Evolutionary conservation across 2,113 vertebrate genomes (phyloP).

Genomic region (Verasper variegatus): DNA sequence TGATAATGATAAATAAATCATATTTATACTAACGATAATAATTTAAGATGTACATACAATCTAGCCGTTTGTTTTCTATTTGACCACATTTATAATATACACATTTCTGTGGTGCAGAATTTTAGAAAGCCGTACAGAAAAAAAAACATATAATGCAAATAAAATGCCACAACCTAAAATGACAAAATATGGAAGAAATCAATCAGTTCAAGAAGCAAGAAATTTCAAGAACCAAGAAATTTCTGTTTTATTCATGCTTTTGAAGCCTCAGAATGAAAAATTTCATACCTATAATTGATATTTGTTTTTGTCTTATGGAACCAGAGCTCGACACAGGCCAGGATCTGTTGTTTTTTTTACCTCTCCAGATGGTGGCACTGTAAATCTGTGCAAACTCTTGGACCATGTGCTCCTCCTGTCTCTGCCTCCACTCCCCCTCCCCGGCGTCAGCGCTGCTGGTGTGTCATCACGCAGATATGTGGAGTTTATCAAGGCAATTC

Average conservation of each 20-base stretch:
- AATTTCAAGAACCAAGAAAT: background rate
- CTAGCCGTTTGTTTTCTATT: too few species aligned
- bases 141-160: too few species aligned
- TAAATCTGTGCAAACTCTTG: constrained; percentile 18
- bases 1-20: too few species aligned
- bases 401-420: constrained; percentile 42
- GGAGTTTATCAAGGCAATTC: constrained; percentile 83
- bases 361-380: constrained; percentile 65
- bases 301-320: background rate
- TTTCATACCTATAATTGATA: background rate
- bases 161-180: too few species aligned
- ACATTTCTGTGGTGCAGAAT: too few species aligned
- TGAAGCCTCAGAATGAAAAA: background rate
- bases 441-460: constrained; percentile 48
- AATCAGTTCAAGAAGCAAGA: background rate
- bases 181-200: background rate
- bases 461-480: constrained; percentile 73
- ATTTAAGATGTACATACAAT: too few species aligned
- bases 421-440: constrained; percentile 32
- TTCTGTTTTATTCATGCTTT: background rate
- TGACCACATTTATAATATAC: too few species aligned
- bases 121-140: too few species aligned
- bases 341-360: background rate
- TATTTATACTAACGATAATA: too few species aligned
- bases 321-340: background rate